Percentiles rank a stretch among this genome's conserved stretches.
Evolutionary conservation across 2,113 vertebrate species (phyloP).

Genomic region (Sigmodon hispidus): DNA sequence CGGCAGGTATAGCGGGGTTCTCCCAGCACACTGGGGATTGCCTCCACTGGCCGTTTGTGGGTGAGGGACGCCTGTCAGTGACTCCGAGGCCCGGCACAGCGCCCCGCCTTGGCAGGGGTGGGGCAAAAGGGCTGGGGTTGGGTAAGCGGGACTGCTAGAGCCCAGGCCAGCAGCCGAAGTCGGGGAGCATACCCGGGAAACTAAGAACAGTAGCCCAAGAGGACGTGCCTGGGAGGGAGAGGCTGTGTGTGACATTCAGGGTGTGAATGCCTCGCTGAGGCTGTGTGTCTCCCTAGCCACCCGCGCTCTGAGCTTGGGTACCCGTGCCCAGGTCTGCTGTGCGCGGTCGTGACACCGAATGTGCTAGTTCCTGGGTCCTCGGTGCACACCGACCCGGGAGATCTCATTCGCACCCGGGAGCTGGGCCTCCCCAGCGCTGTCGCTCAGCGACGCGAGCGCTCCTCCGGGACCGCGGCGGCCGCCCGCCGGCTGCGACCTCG

Average conservation of each 20-base stretch:
- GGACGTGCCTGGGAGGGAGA: not conserved
- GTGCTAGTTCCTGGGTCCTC: not conserved
- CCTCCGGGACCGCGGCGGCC: slow-evolving; percentile 39
- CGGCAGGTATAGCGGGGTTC: slow-evolving; percentile 61
- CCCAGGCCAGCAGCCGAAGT: slow-evolving; percentile 29
- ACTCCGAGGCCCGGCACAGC: slow-evolving; percentile 54
- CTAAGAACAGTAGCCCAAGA: not conserved
- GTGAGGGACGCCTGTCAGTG: slow-evolving; percentile 31
- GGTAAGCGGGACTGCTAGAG: not conserved
- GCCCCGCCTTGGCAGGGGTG: slow-evolving; percentile 57
- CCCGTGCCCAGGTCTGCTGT: not conserved
- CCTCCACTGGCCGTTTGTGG: slow-evolving; percentile 54
- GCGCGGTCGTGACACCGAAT: not conserved
- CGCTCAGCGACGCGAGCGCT: slow-evolving; percentile 16
- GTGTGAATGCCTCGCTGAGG: slow-evolving; percentile 52
- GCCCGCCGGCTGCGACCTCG: slow-evolving; percentile 49
- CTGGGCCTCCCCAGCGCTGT: slow-evolving; percentile 28
- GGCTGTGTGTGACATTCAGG: slow-evolving; percentile 56
- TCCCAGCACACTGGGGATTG: slow-evolving; percentile 34
- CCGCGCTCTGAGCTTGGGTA: not conserved
- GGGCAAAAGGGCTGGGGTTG: slow-evolving; percentile 17
- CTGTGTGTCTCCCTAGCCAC: not conserved
- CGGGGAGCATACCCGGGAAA: not conserved
- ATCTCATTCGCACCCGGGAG: not conserved
- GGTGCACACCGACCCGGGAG: not conserved